Evolutionary conservation across 2,113 vertebrate species (phyloP), one percentile per base, ranked within the genome.

Genomic region (Steatornis caripensis): DNA sequence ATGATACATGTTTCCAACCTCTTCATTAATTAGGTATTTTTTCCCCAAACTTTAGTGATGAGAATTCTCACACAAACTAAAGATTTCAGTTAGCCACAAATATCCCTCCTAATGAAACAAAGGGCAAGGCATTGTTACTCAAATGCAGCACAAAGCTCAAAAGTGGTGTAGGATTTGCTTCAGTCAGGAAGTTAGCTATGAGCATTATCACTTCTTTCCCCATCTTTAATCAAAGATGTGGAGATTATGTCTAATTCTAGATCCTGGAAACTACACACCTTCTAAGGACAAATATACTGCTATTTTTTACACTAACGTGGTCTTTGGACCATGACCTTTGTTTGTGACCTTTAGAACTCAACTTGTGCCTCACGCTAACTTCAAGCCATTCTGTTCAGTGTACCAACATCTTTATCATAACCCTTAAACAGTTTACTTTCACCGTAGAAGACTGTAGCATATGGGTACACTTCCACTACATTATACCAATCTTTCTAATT

Each of bases 41-140:
- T 6, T 5, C 1, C 7, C 22, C 5, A 68, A 39, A 30, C n/a
- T n/a, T 5, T 46, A 75, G 11, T 3, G 0, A 5, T n/a, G 21
- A n/a, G 27, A 80, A 87, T 76, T 72, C 48, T 87, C 41, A 69
- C 30, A 51, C 30, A 66, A 75, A 84, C 36, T 41, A 18, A n/a
- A 69, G 23, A 70, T 37, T 74, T 30, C 6, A 51, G 16, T 18
- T 37, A 55, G 43, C 7, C 51, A 92, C 29, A 76, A 68, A 82
- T 14, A 36, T 3, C 29, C 10, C 12, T 57, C 27, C 55, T 79
- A 82, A 75, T 6, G 43, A 89, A 87, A 64, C 1, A 6, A 87
- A 70, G 26, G 7, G 15, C 29, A 64, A 84, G 24, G 27, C 17
- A 66, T 9, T 43, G 9, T 39, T 64, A 75, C 26, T 27, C 18